Conservation (phyloP, 2,797 vertebrate genomes). For the Sebastes hubbsi region DNA sequence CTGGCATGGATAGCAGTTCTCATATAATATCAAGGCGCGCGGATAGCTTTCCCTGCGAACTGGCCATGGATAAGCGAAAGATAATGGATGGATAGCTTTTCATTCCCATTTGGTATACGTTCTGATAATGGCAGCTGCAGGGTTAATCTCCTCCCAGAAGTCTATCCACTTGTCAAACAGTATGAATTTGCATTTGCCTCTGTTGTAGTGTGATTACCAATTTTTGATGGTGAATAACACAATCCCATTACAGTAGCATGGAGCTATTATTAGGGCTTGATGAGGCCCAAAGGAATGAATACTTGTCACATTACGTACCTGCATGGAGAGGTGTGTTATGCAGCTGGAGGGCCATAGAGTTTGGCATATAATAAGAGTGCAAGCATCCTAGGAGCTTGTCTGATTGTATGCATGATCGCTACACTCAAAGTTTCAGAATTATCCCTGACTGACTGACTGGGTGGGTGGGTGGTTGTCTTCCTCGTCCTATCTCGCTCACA, state of each 20-base stretch:
- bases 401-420: constrained; percentile 20
- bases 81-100: constrained; percentile 8
- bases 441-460: constrained; percentile 18
- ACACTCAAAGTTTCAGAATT: constrained; percentile 23
- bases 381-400: constrained; percentile 20
- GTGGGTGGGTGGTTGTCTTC: constrained; percentile 38
- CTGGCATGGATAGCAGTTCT: constrained; percentile 63
- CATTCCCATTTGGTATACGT: constrained; percentile 65
- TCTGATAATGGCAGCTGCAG: constrained; percentile 46
- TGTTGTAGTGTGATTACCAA: constrained; percentile 46
- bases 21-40: constrained; percentile 60
- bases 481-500: constrained; percentile 15
- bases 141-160: constrained; percentile 30
- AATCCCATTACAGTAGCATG: constrained; percentile 43
- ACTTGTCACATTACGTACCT: constrained; percentile 40
- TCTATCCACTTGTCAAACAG: constrained; percentile 13
- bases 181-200: constrained; percentile 40
- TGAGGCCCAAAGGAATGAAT: constrained; percentile 42
- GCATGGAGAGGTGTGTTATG: constrained; percentile 35
- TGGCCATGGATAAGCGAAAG: background rate
- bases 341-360: constrained; percentile 19
- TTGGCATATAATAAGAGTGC: constrained; percentile 21
- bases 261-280: constrained; percentile 37
- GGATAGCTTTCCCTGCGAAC: constrained; percentile 44
- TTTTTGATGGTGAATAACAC: constrained; percentile 41